Conservation (phyloP, 2,113 vertebrate species). For the Sinocyclocheilus anophthalmus region DNA sequence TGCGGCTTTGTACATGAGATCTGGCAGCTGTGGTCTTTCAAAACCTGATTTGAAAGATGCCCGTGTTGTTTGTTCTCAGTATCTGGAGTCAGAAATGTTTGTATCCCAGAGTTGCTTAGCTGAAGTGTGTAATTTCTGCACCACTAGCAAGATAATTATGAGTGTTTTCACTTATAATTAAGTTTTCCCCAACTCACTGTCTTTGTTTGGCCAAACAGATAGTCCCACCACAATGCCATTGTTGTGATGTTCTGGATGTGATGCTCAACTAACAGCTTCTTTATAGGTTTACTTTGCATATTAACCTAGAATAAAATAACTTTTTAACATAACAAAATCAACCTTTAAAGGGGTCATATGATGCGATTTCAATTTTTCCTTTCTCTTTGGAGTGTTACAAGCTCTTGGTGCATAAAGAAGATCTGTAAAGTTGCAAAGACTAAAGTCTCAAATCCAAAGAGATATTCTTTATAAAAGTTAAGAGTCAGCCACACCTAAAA, state of each 20-base stretch:
- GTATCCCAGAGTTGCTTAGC: neutral
- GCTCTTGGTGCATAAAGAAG: no score
- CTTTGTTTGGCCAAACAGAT: neutral
- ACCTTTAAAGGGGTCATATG: neutral
- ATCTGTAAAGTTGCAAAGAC: no score
- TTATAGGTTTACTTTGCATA: neutral
- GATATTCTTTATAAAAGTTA: no score
- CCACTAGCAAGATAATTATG: neutral
- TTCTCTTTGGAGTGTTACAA: no score
- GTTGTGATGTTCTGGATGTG: neutral
- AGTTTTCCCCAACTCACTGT: neutral
- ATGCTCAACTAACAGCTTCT: neutral
- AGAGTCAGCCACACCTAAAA: no score
- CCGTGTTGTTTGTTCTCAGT: neutral
- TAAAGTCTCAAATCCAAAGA: no score
- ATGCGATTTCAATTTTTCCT: no score
- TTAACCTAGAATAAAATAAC: neutral
- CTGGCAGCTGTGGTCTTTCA: constrained; percentile 21
- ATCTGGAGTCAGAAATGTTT: constrained; percentile 12
- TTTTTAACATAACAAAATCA: neutral
- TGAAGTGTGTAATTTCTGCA: neutral
- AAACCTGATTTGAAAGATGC: constrained; percentile 1
- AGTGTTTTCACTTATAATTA: neutral
- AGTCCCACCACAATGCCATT: neutral
- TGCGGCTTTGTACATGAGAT: neutral